Conservation (phyloP, 2,797 vertebrate species). For the Craterocephalus amniculus region DNA sequence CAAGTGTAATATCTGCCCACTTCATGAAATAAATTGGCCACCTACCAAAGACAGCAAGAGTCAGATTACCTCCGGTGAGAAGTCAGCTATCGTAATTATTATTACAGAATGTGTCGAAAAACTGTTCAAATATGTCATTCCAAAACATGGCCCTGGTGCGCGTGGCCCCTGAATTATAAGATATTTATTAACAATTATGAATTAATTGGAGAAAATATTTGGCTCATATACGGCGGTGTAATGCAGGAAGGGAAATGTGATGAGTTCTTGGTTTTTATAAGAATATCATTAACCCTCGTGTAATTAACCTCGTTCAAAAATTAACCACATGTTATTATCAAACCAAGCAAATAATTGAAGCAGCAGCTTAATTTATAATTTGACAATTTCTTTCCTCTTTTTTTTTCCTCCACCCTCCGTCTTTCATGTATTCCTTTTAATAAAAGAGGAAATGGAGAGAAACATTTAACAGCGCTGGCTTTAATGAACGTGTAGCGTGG, state of each 20-base stretch:
- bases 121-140: constrained; percentile 75
- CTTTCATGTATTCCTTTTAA: constrained; percentile 74
- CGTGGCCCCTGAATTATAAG: constrained; percentile 49
- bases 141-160: constrained; percentile 52
- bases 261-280: constrained; percentile 77
- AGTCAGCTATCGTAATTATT: constrained; percentile 71
- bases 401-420: constrained; percentile 44
- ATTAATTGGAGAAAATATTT: constrained; percentile 84
- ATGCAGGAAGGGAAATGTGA: constrained; percentile 75
- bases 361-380: constrained; percentile 85
- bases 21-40: constrained; percentile 80
- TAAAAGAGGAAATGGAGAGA: constrained; percentile 71
- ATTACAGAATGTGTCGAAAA: constrained; percentile 73
- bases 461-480: constrained; percentile 73
- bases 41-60: constrained; percentile 74
- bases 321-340: constrained; percentile 86
- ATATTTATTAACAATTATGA: constrained; percentile 81
- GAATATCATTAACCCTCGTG: constrained; percentile 84
- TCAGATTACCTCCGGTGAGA: constrained; percentile 72
- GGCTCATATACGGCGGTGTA: constrained; percentile 72
- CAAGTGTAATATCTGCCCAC: constrained; percentile 70
- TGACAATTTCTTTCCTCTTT: constrained; percentile 81
- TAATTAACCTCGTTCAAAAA: constrained; percentile 88
- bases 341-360: constrained; percentile 87
- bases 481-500: constrained; percentile 74